These are phyloP conservation scores for Potorous gilbertii DNA, from an alignment of 2,797 vertebrate species.

Conservation along the genomic window DNA sequence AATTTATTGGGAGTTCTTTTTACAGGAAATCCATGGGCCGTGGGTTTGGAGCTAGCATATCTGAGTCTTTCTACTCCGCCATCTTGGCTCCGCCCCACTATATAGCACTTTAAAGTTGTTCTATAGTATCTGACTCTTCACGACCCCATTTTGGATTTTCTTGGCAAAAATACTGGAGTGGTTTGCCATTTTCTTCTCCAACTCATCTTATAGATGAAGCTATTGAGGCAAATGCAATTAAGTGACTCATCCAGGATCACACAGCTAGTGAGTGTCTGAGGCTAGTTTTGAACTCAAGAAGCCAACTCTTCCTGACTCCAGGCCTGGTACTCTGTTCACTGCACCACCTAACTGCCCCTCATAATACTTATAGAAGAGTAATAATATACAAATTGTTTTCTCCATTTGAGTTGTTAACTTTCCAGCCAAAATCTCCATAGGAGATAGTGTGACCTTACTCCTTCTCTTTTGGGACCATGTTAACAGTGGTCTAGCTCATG, in stretches of 20 bases:
- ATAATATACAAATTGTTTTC: neutral
- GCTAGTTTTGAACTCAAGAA: neutral
- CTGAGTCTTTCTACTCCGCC: too few relatives aligned
- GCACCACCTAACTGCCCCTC: neutral
- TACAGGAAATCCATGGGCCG: too few relatives aligned
- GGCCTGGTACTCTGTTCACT: neutral
- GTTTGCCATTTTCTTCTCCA: neutral
- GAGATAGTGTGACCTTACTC: neutral
- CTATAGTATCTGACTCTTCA: neutral
- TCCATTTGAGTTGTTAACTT: neutral
- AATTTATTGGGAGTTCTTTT: too few relatives aligned
- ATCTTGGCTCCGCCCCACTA: too few relatives aligned
- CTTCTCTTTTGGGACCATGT: neutral
- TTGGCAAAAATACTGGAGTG: neutral
- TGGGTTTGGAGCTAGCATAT: too few relatives aligned
- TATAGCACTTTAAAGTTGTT: neutral
- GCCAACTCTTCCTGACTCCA: neutral
- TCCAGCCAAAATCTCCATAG: neutral
- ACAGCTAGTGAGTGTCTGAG: neutral
- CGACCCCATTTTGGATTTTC: neutral
- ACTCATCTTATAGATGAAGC: neutral
- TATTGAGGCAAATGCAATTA: neutral
- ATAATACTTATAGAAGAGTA: neutral
- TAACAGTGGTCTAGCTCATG: neutral
- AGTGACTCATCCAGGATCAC: neutral